Percentiles rank a stretch among this genome's conserved stretches.
phyloP scores from a whole-genome alignment of 2,113 vertebrate species.

The Bubo bubo region DNA sequence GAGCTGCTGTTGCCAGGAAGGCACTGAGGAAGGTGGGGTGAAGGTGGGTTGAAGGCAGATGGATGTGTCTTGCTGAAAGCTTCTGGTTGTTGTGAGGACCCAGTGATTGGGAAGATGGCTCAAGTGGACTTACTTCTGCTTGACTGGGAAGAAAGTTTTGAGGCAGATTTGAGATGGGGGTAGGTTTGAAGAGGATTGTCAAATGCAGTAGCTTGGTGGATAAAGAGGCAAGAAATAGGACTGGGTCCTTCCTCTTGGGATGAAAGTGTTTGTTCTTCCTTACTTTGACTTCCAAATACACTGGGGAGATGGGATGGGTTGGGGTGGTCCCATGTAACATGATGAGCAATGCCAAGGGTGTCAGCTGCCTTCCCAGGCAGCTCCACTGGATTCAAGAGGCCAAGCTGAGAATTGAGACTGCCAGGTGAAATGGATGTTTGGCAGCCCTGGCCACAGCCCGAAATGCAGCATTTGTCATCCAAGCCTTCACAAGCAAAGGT shows the following conservation, averaged over 20 bases:
- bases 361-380: background rate
- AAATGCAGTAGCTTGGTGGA: background rate
- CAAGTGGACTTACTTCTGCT: background rate
- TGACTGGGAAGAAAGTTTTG: background rate
- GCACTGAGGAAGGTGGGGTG: background rate
- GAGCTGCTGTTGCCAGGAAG: background rate
- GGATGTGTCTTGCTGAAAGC: background rate
- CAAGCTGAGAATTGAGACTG: background rate
- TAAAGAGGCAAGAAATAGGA: background rate
- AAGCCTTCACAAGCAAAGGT: background rate
- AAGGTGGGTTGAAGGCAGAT: background rate
- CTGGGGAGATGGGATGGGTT: background rate
- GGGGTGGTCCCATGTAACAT: background rate
- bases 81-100: background rate
- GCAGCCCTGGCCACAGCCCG: background rate
- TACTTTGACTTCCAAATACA: background rate
- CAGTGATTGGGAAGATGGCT: background rate
- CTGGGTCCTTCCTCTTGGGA: background rate
- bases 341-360: background rate
- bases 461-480: background rate
- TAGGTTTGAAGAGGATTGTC: background rate
- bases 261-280: background rate
- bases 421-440: background rate
- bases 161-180: background rate
- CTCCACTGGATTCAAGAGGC: background rate